phyloP scores from a whole-genome alignment of 2,888 invertebrate species.

The Sisyra nigra region DNA sequence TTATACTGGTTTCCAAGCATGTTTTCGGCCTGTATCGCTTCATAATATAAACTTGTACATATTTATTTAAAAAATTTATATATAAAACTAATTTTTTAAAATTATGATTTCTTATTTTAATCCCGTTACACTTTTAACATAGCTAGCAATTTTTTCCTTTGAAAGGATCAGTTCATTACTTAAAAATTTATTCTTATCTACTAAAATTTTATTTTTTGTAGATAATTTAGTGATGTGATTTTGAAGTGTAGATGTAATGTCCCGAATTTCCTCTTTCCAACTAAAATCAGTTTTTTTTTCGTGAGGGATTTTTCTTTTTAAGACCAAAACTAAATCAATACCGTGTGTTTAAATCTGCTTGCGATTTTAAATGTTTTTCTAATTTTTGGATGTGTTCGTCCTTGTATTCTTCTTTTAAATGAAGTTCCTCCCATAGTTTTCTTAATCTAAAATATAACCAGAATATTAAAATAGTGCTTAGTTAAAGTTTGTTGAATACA shows the following conservation, averaged over 20 bases:
- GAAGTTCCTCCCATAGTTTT: constrained; percentile 13
- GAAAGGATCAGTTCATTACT: neutral
- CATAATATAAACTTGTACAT: constrained; percentile 15
- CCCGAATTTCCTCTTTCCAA: constrained; percentile 47
- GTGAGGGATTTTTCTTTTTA: neutral
- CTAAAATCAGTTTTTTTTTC: constrained; percentile 23
- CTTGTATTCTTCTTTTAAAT: constrained; percentile 15
- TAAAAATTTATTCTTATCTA: neutral
- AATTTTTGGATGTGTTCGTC: constrained; percentile 30
- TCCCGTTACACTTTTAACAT: neutral
- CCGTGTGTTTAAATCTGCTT: constrained; percentile 41
- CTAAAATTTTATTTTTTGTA: constrained; percentile 27
- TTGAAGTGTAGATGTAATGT: constrained; percentile 44
- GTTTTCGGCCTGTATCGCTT: constrained; percentile 59
- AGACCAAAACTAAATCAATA: constrained; percentile 17
- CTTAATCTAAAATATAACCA: neutral
- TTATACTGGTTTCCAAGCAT: constrained; percentile 82
- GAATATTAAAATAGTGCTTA: too few relatives aligned
- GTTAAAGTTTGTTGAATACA: too few relatives aligned
- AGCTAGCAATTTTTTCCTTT: neutral
- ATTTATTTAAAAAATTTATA: neutral
- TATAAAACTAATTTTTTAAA: neutral
- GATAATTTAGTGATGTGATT: constrained; percentile 35
- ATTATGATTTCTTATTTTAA: neutral
- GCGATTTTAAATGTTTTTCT: constrained; percentile 39